Evolutionary conservation across 2,113 vertebrate genomes (phyloP).

Genomic region (Phrynosoma blainvillii): DNA sequence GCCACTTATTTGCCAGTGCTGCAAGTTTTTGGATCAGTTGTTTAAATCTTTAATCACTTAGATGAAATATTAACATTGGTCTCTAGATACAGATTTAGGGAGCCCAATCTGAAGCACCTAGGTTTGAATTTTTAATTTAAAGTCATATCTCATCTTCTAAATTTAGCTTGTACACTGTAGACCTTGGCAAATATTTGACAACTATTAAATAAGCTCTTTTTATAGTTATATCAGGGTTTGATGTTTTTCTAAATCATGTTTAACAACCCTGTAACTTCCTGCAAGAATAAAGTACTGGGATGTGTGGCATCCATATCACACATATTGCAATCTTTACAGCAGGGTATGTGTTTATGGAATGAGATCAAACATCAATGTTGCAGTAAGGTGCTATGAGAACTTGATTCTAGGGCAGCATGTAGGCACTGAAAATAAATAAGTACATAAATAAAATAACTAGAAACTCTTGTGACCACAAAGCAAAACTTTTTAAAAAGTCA

Average conservation of each 20-base stretch:
- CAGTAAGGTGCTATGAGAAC: neutral
- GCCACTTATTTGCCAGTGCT: neutral
- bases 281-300: neutral
- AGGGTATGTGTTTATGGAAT: neutral
- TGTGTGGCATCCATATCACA: no score
- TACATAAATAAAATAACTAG: neutral
- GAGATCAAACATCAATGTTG: neutral
- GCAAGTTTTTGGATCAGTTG: neutral
- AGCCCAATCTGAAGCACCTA: neutral
- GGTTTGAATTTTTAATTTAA: constrained; percentile 23
- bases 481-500: neutral
- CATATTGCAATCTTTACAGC: neutral
- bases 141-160: neutral
- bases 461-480: neutral
- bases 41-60: constrained; percentile 24
- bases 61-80: constrained; percentile 28
- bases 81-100: constrained; percentile 7
- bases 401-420: neutral
- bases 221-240: neutral
- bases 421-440: neutral
- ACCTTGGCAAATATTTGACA: neutral
- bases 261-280: neutral
- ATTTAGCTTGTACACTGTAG: neutral
- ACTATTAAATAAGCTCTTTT: neutral
- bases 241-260: neutral